Conservation (phyloP, 2,113 vertebrate genomes). For the Meriones unguiculatus region DNA sequence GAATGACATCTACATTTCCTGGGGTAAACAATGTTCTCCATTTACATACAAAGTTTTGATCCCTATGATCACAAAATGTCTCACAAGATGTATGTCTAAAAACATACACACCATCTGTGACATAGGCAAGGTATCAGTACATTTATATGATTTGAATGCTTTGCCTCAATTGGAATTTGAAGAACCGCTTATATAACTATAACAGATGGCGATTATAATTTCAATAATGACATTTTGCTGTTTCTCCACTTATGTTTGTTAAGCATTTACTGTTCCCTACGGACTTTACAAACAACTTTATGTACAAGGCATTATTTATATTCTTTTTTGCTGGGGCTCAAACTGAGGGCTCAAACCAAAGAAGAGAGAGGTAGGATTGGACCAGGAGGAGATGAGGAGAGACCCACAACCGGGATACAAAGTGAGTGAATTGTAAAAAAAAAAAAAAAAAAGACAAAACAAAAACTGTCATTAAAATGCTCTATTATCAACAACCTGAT, state of each 20-base stretch:
- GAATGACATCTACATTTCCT: not conserved
- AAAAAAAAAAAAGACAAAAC: not conserved
- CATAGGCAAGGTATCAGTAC: not conserved
- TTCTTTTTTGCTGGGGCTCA: not conserved
- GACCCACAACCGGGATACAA: too few relatives aligned
- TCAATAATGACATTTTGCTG: not conserved
- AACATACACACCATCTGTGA: not conserved
- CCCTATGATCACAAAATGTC: not conserved
- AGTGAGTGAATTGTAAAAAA: too few relatives aligned
- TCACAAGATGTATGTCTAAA: not conserved
- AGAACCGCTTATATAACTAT: not conserved
- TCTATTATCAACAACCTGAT: not conserved
- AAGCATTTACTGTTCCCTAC: not conserved
- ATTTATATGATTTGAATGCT: not conserved
- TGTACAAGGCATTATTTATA: not conserved
- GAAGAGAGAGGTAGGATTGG: too few relatives aligned
- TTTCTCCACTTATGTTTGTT: not conserved
- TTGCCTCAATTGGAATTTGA: not conserved
- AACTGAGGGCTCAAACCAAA: fast-evolving
- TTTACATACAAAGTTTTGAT: not conserved
- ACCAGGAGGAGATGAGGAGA: too few relatives aligned
- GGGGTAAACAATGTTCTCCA: not conserved
- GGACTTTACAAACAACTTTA: not conserved
- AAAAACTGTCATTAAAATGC: not conserved
- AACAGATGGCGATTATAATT: not conserved